Conservation (phyloP, 2,888 invertebrate genomes). For the Lysandra bellargus region DNA sequence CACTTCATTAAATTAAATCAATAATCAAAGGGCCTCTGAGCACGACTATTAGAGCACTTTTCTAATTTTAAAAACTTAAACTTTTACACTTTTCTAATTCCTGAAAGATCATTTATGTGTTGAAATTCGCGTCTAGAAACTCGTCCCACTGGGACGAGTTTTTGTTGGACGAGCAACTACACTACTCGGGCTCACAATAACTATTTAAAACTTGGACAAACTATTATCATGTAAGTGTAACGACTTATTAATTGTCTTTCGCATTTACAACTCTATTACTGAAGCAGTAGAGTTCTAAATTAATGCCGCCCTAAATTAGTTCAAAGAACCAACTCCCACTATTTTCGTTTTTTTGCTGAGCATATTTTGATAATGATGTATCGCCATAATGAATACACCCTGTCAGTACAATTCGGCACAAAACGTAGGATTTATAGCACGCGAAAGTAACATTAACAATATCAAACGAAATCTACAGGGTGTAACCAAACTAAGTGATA, state of each 20-base stretch:
- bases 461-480: background rate
- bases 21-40: too few relatives aligned
- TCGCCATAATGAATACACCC: constrained; percentile 58
- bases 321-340: constrained; percentile 65
- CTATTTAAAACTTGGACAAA: constrained; percentile 4
- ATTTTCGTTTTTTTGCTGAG: constrained; percentile 60
- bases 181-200: background rate
- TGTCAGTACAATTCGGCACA: constrained; percentile 42
- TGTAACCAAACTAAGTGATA: too few relatives aligned
- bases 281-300: background rate
- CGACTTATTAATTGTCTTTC: background rate
- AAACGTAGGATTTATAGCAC: background rate
- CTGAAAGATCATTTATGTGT: too few relatives aligned
- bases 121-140: background rate
- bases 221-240: constrained; percentile 1
- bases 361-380: constrained; percentile 66
- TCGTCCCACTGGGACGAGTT: background rate
- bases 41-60: too few relatives aligned
- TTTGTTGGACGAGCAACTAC: background rate
- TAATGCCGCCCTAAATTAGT: constrained; percentile 43
- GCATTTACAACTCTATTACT: background rate
- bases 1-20: too few relatives aligned
- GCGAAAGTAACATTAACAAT: constrained; percentile 1
- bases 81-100: too few relatives aligned
- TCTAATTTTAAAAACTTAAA: too few relatives aligned